Conservation (phyloP, 53 echinoderm and acorn worm genomes). For the Zoroaster sp. region DNA sequence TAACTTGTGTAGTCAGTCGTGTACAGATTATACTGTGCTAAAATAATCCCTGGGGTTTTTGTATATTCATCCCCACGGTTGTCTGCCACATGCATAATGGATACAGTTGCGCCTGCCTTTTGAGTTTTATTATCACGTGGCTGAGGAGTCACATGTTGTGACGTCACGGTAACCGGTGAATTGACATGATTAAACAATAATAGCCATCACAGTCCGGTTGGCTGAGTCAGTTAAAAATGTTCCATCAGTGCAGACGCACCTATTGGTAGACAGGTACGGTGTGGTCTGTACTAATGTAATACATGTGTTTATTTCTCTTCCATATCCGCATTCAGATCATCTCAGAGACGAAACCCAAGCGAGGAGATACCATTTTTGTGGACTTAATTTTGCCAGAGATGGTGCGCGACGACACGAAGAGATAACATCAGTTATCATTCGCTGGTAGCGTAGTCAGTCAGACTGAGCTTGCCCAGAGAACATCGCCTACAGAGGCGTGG, state of each 20-base stretch:
- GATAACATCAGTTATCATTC: too few relatives aligned
- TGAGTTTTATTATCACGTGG: constrained; percentile 4
- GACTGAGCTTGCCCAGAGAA: too few relatives aligned
- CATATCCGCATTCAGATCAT: not conserved
- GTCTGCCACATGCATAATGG: not conserved
- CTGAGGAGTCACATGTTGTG: constrained; percentile 22
- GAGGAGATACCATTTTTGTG: not conserved
- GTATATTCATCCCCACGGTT: not conserved
- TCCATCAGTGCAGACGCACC: not conserved
- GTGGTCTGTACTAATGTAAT: not conserved
- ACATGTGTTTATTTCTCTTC: not conserved
- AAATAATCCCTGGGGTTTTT: not conserved
- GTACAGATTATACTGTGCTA: not conserved
- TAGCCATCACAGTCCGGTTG: not conserved
- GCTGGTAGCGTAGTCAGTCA: too few relatives aligned
- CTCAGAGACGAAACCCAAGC: not conserved
- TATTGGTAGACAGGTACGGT: too few relatives aligned
- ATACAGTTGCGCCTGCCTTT: not conserved
- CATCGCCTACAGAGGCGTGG: not conserved
- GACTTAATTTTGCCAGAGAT: not conserved
- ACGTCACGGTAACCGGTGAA: not conserved
- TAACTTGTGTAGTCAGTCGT: not conserved
- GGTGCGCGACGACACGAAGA: too few relatives aligned
- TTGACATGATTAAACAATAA: not conserved
- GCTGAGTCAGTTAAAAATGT: not conserved